phyloP scores from a whole-genome alignment of 1,140 invertebrate species.

The Diachasmimorpha longicaudata region DNA sequence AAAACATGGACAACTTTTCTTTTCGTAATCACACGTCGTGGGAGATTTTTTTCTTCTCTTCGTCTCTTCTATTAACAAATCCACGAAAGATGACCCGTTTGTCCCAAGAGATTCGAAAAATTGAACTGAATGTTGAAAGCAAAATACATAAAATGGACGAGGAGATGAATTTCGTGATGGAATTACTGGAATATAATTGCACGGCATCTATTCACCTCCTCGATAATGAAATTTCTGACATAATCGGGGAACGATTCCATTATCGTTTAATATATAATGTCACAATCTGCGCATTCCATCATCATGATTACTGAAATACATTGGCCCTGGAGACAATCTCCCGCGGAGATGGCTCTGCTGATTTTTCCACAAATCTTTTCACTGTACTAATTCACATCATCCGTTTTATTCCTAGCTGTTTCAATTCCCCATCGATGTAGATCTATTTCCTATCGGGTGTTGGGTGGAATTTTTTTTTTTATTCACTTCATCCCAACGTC shows the following conservation, averaged over 20 bases:
- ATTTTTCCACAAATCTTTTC: not conserved
- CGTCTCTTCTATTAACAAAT: not conserved
- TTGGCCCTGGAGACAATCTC: conserved; percentile 59
- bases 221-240: conserved; percentile 61
- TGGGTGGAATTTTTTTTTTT: conserved; percentile 21
- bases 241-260: conserved; percentile 59
- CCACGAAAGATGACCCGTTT: too few species aligned
- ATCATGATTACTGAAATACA: not conserved
- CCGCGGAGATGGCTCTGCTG: conserved; percentile 56
- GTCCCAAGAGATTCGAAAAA: too few species aligned
- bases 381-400: conserved; percentile 15
- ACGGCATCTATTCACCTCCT: not conserved
- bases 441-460: conserved; percentile 61
- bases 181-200: conserved; percentile 17
- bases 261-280: conserved; percentile 31
- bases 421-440: conserved; percentile 47
- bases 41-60: not conserved
- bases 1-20: not conserved
- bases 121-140: too few species aligned
- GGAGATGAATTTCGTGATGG: conserved; percentile 10
- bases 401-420: conserved; percentile 34
- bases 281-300: too few species aligned
- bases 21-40: not conserved
- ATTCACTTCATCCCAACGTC: not conserved
- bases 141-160: too few species aligned